Evolutionary conservation across 2,888 invertebrate genomes (phyloP), one percentile per base, ranked within the genome.

Genomic region (Polylopha cassiicola): DNA sequence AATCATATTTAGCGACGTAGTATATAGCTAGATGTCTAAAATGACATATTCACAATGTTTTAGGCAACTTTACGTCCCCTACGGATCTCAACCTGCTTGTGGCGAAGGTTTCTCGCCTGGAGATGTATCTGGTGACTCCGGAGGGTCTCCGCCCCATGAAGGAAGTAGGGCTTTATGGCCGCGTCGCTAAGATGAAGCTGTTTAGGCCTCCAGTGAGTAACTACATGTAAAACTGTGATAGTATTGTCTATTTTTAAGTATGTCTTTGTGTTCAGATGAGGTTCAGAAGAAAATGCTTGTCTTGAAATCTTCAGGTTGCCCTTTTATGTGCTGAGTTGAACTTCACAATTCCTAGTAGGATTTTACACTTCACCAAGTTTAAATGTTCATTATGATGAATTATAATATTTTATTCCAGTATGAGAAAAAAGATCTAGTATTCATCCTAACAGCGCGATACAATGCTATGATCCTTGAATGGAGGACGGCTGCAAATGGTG

Each of bases 401-500:
- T 22, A 6, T 31, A 39, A 27, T 23, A 34, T 15, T 34, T 31
- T 5, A 34, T n/a, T 6, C 37, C 75, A 96, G 95, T 90, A 95
- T 65, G 95, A 97, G 68, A 90, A 92, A 45, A 97, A 97, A 75
- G 98, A 99, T 74, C 84, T 95, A 39, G 87, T 99, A 26, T 98
- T 99, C 72, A 90, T 99, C 22, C 88, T 99, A 36, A 99, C 99
- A 3, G 90, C 92, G 27, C 91, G 98, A 27, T 97, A 97, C 71
- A 97, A 98, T 87, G 97, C 98, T 2, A 98, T 99, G 95, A 97
- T 99, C 62, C 79, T 99, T 48, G 97, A 98, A 78, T 98, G 97
- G 79, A 88, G 88, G 32, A 89, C 90, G 27, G 85, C 86, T 2
- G 63, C 81, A 7, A 90, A 91, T 48, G 93, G 92, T 3, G 96